Percentiles rank a stretch among this genome's conserved stretches.
These are phyloP conservation scores for Drosophila merina DNA, from an alignment of 2,888 invertebrate species.

Conservation along the genomic window DNA sequence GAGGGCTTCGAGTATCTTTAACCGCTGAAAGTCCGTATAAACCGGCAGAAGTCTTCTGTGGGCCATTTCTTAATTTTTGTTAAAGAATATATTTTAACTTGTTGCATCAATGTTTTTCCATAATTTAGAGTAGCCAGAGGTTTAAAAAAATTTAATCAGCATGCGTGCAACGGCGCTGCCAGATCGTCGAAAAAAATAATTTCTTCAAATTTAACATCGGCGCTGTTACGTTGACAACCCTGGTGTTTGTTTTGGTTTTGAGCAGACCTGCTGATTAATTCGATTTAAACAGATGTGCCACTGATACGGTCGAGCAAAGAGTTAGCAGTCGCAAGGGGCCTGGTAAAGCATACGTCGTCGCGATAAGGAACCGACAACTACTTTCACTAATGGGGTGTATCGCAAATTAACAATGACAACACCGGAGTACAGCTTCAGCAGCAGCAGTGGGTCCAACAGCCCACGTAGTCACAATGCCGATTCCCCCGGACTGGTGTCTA, in stretches of 20 bases:
- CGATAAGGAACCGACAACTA: background rate
- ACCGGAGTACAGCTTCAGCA: background rate
- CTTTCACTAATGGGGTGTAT: background rate
- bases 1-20: constrained; percentile 62
- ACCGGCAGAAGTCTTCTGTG: constrained; percentile 37
- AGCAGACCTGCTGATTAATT: background rate
- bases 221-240: background rate
- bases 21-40: constrained; percentile 58
- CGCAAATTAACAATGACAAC: background rate
- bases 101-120: background rate
- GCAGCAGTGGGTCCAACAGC: background rate
- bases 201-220: too few relatives aligned
- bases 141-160: too few relatives aligned
- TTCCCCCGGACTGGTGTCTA: background rate
- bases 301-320: background rate
- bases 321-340: background rate
- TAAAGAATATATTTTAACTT: background rate
- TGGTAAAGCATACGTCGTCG: background rate
- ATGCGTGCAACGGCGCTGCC: too few relatives aligned
- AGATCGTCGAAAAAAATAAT: too few relatives aligned
- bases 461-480: background rate
- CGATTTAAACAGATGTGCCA: background rate
- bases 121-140: too few relatives aligned
- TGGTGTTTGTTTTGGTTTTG: background rate
- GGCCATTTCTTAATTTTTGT: background rate